Evolutionary conservation across 2,797 vertebrate species (phyloP).

Genomic region (Valencia hispanica): DNA sequence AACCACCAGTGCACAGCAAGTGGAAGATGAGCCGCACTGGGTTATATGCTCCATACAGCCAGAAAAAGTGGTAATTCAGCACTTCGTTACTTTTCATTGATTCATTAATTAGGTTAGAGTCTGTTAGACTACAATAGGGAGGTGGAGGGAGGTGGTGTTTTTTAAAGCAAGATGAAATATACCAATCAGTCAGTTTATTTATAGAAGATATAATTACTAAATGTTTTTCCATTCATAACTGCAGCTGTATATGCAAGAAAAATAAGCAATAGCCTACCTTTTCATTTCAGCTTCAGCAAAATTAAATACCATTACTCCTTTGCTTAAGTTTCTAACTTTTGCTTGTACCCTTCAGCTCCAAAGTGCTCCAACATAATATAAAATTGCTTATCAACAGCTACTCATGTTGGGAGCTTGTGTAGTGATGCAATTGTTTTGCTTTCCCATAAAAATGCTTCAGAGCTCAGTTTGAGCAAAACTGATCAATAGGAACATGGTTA

Average conservation of each 20-base stretch:
- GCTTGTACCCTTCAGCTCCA: conserved; percentile 4
- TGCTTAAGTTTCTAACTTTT: conserved; percentile 17
- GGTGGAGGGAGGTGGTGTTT: too few species aligned
- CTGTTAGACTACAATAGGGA: too few species aligned
- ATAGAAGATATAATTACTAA: not conserved
- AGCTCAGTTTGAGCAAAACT: conserved; percentile 14
- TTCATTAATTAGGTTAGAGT: too few species aligned
- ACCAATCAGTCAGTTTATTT: not conserved
- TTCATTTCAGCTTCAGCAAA: not conserved
- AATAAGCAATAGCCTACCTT: not conserved
- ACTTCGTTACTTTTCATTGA: too few species aligned
- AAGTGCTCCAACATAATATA: conserved; percentile 3
- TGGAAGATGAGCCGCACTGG: too few species aligned
- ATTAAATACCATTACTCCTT: not conserved
- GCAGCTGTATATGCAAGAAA: not conserved
- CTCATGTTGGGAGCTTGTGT: not conserved
- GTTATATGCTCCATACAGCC: too few species aligned
- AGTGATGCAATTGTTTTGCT: not conserved
- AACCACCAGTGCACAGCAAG: too few species aligned
- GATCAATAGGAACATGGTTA: conserved; percentile 49
- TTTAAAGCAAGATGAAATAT: not conserved
- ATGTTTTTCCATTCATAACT: not conserved
- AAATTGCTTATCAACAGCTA: not conserved
- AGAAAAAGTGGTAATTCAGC: too few species aligned
- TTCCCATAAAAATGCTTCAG: not conserved